Base-by-base conservation (phyloP, 2,113 vertebrate species). In the Trachemys scripta region DNA sequence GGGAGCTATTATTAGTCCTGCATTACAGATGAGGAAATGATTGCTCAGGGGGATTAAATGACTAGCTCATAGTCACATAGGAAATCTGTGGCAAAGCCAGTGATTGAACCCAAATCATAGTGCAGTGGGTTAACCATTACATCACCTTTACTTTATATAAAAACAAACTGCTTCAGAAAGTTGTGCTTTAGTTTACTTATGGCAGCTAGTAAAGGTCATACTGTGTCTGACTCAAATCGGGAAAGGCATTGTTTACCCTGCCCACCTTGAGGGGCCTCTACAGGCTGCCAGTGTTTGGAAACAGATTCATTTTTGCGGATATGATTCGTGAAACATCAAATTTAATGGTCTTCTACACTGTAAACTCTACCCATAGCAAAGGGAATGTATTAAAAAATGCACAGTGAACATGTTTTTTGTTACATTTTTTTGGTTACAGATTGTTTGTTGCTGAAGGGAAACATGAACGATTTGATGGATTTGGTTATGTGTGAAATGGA, bases 401-500 rank as follows among this genome's bases (percentile, higher is more conserved):
- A 90, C 82, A 92, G 54, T 56, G 90, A 97, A 96, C 87, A 84
- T 95, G 72, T 59, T 92, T 94, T 86, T 97, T 95, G 65, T 88
- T 95, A 91, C 88, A n/a, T 95, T 97, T 96, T 91, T 97, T 96
- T 94, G 65, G 82, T 97, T 98, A 85, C 94, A 97, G 87, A 82
- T 96, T 98, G 97, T 97, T 96, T 97, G 86, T 96, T 19, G 8
- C 94, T 93, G 94, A 96, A 98, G 97, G 96, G 92, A 97, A 98
- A 97, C 96, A 96, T 90, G 90, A 96, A 93, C 69, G 22, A 89
- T 80, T 88, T 97, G 97, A 97, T 98, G 92, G 93, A 98, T 98
- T 98, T 97, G 86, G 94, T 97, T 98, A 88, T 98, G 96, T 98
- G 94, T 97, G 96, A 98, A 98, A 98, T 96, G 95, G 96, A 97